Base-by-base conservation (phyloP, 2,797 vertebrate species). In the Bovichtus diacanthus region DNA sequence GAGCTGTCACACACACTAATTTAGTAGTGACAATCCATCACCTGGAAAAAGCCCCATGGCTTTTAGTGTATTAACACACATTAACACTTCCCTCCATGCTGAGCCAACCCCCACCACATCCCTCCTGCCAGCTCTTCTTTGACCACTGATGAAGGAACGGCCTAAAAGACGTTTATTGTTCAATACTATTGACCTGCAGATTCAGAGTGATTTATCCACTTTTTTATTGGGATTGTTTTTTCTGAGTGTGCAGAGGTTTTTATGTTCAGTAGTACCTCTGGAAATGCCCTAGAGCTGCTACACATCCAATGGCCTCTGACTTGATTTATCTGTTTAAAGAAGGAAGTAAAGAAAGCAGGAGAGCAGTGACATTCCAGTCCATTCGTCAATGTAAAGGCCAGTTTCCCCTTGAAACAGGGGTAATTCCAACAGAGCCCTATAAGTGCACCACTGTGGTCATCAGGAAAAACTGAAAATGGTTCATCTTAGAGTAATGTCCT, bases 1-100 rank as follows among this genome's bases (percentile, higher is more conserved):
- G 43, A 86, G 44, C 82, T 90, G 92, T 91, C 92, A 86, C 58
- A 58, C 63, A 44, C 50, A 82, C 71, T 88, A 75, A 93, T 93
- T 93, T 92, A 93, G 78, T 79, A 58, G 73, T 64, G 74, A 82
- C 86, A 79, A 88, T 90, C 83, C 85, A 86, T 92, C 89, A 84
- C 78, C 44, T 53, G 46, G 59, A 86, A 92, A 90, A 80, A 85
- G 76, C 80, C 81, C 76, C 49, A 18, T 83, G 87, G 91, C 92
- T 94, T 94, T 95, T 93, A 94, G 90, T 86, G 81, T 94, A 93
- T 93, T 93, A 94, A 84, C 88, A 83, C 87, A 86, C 89, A 91
- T 95, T 93, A 92, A 84, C 84, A 81, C 83, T 70, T 81, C 70
- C 63, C 60, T 77, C 69, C 50, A 72, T 41, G 49, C 80, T 44